Conservation (phyloP, 2,888 invertebrate genomes). For the Megalurothrips usitatus region DNA sequence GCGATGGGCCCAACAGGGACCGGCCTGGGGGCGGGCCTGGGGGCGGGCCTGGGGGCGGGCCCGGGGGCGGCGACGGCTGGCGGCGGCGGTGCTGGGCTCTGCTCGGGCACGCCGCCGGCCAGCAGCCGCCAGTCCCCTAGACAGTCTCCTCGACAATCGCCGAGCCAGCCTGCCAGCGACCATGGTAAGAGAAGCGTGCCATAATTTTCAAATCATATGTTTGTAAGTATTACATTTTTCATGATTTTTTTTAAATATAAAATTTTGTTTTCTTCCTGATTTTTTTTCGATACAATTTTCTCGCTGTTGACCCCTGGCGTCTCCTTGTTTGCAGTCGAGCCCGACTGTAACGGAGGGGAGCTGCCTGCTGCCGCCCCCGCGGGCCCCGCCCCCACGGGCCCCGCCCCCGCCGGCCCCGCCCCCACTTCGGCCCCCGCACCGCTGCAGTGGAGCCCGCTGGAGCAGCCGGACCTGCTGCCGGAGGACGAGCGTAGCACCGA, state of each 20-base stretch:
- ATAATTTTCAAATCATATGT: too few relatives aligned
- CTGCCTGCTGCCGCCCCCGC: too few relatives aligned
- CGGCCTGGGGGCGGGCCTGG: neutral
- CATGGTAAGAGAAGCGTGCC: neutral
- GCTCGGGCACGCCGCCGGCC: neutral
- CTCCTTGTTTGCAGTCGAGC: neutral
- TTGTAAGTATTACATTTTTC: too few relatives aligned
- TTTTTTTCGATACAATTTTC: too few relatives aligned
- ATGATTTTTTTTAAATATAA: too few relatives aligned
- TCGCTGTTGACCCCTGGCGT: neutral
- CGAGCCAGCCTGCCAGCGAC: neutral
- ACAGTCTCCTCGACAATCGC: neutral
- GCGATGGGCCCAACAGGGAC: neutral
- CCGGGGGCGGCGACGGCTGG: neutral
- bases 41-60: neutral
- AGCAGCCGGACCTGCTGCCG: slow-evolving; percentile 34
- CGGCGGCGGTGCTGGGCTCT: neutral
- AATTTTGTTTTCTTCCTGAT: too few relatives aligned
- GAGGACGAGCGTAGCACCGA: slow-evolving; percentile 40
- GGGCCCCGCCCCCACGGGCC: too few relatives aligned
- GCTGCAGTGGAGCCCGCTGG: neutral
- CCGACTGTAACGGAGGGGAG: neutral
- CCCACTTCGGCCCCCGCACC: slow-evolving; percentile 13
- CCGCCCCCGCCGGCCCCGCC: too few relatives aligned
- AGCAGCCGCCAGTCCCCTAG: neutral